Base-by-base conservation (phyloP, 2,888 invertebrate species). In the Limnephilus auricula region DNA sequence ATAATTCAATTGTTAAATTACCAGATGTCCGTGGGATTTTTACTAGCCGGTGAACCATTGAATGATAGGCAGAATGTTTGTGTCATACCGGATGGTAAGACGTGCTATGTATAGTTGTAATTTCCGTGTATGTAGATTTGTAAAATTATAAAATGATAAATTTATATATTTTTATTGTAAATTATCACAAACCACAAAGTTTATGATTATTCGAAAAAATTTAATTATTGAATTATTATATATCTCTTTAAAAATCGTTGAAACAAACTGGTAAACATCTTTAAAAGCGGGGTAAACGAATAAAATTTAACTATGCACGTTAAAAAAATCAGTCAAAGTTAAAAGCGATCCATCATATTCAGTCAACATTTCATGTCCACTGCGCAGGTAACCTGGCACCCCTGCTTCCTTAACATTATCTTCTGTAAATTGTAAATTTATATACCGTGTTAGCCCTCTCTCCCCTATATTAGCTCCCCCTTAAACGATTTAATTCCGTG, bases 401-500 rank as follows among this genome's bases (percentile, higher is more conserved):
- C 32, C 85, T n/a, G 18, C 40, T 65, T 32, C 65, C 82, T 45
- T 80, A 32, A 85, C 86, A 65, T 32, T 45, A 85, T 86, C 30
- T 79, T 34, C 45, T 50, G 80, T 82, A 89, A 90, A 91, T 87
- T 89, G 80, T 89, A 90, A 91, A 91, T 90, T 91, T 91, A 91
- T 91, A 65, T 91, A 87, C 89, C 87, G 45, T 87, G 87, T 85
- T 89, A 89, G 65, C 91, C 89, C 84, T 30, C 86, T 32, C 90
- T 45, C 90, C 91, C 82, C n/a, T 86, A 32, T 86, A 34, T 65
- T 90, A 31, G 80, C 79, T n/a, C 89, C 79, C 90, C 90, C 87
- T 89, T 79, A 90, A 91, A 91, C 89, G 91, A 84, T 91, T 91
- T 91, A 89, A 91, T 91, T 91, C 87, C 50, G 79, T n/a, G 37